A percentile compares a stretch with the other conserved stretches of the same genome.
These are phyloP conservation scores for Capreolus pygargus DNA, from an alignment of 2,113 vertebrate species.

Conservation along the genomic window DNA sequence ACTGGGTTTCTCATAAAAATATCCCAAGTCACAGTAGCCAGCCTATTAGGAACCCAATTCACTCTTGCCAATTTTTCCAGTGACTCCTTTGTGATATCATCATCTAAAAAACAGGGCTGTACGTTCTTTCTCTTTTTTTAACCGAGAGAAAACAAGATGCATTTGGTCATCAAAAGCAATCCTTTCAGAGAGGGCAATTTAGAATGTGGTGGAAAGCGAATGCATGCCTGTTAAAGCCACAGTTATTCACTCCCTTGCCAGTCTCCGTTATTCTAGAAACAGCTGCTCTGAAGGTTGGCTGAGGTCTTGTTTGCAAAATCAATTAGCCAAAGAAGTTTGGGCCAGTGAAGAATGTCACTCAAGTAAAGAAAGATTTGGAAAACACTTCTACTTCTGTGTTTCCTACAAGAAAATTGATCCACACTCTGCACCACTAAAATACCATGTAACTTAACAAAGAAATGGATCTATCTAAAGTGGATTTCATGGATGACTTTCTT, in stretches of 20 bases:
- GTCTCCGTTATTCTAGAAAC: constrained; percentile 55
- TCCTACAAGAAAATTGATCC: neutral
- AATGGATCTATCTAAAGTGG: neutral
- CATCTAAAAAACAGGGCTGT: constrained; percentile 38
- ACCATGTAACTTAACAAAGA: neutral
- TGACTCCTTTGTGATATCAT: constrained; percentile 52
- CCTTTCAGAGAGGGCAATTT: constrained; percentile 48
- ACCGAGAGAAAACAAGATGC: constrained; percentile 45
- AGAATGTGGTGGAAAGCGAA: constrained; percentile 34
- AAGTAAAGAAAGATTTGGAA: constrained; percentile 46
- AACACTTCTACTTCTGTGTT: constrained; percentile 48
- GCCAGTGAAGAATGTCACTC: constrained; percentile 50
- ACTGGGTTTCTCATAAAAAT: constrained; percentile 58
- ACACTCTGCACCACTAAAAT: neutral
- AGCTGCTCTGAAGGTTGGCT: constrained; percentile 67
- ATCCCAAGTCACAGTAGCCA: constrained; percentile 10
- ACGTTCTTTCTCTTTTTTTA: constrained; percentile 10
- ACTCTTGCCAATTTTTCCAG: constrained; percentile 54
- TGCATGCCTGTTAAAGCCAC: constrained; percentile 44
- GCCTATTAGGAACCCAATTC: neutral
- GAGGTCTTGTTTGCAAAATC: constrained; percentile 67
- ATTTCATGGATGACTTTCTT: neutral
- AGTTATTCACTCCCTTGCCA: constrained; percentile 38
- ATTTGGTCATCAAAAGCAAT: constrained; percentile 63
- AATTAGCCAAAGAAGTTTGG: constrained; percentile 55